Evolutionary conservation across 1,140 invertebrate genomes (phyloP).

Genomic region (Caenorhabditis latens): DNA sequence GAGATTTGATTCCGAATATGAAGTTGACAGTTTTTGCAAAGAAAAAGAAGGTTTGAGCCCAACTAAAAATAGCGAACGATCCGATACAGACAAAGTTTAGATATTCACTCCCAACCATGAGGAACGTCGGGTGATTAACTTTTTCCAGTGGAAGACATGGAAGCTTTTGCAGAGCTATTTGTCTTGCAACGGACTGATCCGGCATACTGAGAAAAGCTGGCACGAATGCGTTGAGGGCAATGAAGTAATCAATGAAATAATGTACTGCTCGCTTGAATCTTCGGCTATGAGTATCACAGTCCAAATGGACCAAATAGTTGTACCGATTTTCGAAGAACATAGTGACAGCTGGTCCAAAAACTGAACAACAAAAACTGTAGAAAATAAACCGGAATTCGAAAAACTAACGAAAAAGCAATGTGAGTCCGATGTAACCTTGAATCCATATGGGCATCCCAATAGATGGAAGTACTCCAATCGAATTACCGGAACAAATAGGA

Average conservation of each 20-base stretch:
- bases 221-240: neutral
- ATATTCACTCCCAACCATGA: neutral
- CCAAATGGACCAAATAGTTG: neutral
- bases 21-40: neutral
- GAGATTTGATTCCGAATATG: neutral
- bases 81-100: neutral
- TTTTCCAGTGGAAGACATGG: neutral
- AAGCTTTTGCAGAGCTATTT: neutral
- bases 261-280: neutral
- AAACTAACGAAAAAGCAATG: neutral
- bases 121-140: neutral
- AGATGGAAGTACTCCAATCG: no score
- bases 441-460: neutral
- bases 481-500: no score
- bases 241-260: neutral
- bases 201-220: neutral
- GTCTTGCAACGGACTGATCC: neutral
- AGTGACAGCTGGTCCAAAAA: neutral
- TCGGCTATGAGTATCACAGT: neutral
- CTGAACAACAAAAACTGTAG: neutral
- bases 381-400: no score
- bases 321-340: conserved; percentile 12
- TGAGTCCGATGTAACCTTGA: neutral
- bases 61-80: neutral
- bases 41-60: neutral